Conservation (phyloP, 2,888 invertebrate species). For the Ligdia adustata region DNA sequence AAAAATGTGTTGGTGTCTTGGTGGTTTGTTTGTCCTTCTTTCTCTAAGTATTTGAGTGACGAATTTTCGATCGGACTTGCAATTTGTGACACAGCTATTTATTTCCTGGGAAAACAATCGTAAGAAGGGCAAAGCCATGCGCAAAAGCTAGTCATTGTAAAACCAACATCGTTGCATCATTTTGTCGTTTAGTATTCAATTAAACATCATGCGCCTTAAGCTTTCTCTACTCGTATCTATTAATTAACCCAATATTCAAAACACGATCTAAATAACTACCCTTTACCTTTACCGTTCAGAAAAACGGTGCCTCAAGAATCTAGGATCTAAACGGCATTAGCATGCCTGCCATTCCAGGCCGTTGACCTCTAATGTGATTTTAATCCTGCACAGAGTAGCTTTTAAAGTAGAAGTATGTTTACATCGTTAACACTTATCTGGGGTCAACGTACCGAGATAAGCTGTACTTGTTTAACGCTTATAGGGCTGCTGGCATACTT, state of each 20-base stretch:
- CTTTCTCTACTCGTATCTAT: background rate
- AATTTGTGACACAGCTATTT: no score
- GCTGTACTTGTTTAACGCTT: conserved; percentile 30
- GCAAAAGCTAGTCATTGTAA: no score
- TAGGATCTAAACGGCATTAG: conserved; percentile 22
- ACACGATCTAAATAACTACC: conserved; percentile 6
- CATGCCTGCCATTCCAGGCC: conserved; percentile 20
- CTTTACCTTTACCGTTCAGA: conserved; percentile 23
- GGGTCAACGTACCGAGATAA: conserved; percentile 49
- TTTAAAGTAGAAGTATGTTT: conserved; percentile 20
- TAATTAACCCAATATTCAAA: conserved; percentile 20
- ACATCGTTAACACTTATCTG: conserved; percentile 42
- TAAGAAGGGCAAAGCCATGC: no score
- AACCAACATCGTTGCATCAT: no score
- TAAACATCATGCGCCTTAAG: no score
- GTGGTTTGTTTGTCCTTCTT: no score
- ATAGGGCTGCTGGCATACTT: conserved; percentile 20
- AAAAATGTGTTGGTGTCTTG: no score
- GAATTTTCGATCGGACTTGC: no score
- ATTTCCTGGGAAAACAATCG: no score
- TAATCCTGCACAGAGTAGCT: conserved; percentile 22
- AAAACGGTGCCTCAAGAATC: conserved; percentile 24
- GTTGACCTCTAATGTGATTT: conserved; percentile 31
- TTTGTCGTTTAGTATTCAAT: no score
- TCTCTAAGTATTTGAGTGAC: no score